Conservation (phyloP, 2,797 vertebrate genomes). For the Lagothrix lagotricha region DNA sequence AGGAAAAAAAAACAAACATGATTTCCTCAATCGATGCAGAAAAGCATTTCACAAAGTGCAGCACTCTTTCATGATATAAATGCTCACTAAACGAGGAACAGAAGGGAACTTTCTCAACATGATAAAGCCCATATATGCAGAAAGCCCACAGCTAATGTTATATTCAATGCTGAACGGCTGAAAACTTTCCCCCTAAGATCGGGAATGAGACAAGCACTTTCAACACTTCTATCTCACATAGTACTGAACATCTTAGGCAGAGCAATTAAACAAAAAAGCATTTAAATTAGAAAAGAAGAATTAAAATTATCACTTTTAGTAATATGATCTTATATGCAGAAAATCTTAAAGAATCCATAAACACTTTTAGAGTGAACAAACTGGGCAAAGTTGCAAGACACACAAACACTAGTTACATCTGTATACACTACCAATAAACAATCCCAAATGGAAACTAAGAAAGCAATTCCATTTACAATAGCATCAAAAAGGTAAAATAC, state of each 20-base stretch:
- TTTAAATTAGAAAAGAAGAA: neutral
- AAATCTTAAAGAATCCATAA: neutral
- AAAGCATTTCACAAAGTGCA: neutral
- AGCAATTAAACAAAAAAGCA: neutral
- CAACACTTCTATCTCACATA: neutral
- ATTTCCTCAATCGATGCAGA: neutral
- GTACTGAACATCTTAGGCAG: neutral
- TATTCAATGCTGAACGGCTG: neutral
- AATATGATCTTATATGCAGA: too few relatives aligned
- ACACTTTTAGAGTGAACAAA: neutral
- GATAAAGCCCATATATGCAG: too few relatives aligned
- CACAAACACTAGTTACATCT: neutral
- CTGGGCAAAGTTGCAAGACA: neutral
- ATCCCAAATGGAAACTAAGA: neutral
- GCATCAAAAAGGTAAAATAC: neutral
- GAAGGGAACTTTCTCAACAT: neutral
- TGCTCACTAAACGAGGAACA: neutral
- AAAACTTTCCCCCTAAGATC: neutral
- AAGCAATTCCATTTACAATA: neutral
- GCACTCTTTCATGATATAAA: neutral
- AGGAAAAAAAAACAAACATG: too few relatives aligned
- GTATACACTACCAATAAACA: neutral
- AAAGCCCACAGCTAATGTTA: neutral
- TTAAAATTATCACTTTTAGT: neutral
- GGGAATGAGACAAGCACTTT: neutral